Conservation (phyloP, 2,113 vertebrate genomes). For the Grus americana region DNA sequence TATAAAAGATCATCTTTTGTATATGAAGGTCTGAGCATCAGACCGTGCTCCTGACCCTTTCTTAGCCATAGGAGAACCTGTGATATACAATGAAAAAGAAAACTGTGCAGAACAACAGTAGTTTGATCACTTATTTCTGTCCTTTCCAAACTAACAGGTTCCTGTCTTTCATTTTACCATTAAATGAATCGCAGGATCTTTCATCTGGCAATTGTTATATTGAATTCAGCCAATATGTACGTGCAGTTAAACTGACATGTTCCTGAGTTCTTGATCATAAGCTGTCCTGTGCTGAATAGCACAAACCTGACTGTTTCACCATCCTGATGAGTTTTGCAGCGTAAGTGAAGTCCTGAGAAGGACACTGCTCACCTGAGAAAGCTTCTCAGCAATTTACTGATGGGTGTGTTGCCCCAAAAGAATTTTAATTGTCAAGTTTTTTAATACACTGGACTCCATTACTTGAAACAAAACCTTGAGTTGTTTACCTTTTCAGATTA, state of each 20-base stretch:
- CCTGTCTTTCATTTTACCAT: not conserved
- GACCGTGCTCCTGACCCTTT: not conserved
- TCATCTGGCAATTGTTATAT: accelerated
- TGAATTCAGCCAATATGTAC: not conserved
- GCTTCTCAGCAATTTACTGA: not conserved
- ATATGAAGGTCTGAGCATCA: not conserved
- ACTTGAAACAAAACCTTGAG: not conserved
- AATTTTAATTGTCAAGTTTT: not conserved
- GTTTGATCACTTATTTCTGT: not conserved
- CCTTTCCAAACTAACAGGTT: not conserved
- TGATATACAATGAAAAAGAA: not conserved
- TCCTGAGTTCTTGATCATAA: not conserved
- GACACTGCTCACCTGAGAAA: not conserved
- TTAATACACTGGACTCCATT: not conserved
- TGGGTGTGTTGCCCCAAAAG: not conserved
- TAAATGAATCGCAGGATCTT: not conserved
- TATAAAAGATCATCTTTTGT: not conserved
- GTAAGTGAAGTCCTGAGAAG: not conserved
- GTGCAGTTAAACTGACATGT: not conserved
- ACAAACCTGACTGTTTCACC: not conserved
- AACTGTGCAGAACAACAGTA: not conserved
- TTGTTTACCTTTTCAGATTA: not conserved
- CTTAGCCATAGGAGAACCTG: not conserved
- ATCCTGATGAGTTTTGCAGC: not conserved
- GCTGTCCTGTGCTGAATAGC: not conserved